Conservation (phyloP, 53 echinoderm and acorn worm genomes). For the Arbacia lixula region DNA sequence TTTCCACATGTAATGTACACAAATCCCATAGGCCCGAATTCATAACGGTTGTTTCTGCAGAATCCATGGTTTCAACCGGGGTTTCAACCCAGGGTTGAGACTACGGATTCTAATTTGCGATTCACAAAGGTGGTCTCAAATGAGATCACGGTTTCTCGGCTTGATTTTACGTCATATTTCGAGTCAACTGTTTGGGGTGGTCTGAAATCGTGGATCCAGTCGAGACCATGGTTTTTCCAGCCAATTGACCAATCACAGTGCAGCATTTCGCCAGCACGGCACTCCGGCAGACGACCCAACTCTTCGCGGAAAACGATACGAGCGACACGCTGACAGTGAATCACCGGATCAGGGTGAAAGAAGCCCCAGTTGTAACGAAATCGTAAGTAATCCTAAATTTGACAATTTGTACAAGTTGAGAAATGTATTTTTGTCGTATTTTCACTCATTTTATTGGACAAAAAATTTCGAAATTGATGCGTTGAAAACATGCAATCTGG, state of each 20-base stretch:
- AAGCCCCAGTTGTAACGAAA: no score
- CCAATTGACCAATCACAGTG: slow-evolving; percentile 1
- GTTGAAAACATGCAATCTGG: no score
- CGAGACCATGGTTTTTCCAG: not conserved
- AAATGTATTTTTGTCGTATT: no score
- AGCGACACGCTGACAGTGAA: not conserved
- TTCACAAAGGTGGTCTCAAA: slow-evolving; percentile 1
- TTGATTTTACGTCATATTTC: not conserved
- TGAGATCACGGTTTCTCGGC: not conserved
- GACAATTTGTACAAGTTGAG: no score
- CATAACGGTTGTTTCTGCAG: not conserved
- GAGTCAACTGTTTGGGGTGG: slow-evolving; percentile 11
- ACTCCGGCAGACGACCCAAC: slow-evolving; percentile 9
- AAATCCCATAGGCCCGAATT: not conserved
- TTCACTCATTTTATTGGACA: no score
- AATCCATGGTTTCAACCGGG: not conserved
- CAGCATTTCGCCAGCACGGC: not conserved
- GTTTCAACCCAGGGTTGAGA: not conserved
- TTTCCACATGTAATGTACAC: no score
- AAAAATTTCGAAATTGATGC: no score
- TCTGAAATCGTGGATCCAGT: not conserved
- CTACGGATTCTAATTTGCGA: slow-evolving; percentile 2
- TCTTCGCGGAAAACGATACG: slow-evolving; percentile 7
- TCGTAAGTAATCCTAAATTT: no score
- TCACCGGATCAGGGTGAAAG: no score